Evolutionary conservation across 2,113 vertebrate genomes (phyloP).

Genomic region (Catharus minimus): DNA sequence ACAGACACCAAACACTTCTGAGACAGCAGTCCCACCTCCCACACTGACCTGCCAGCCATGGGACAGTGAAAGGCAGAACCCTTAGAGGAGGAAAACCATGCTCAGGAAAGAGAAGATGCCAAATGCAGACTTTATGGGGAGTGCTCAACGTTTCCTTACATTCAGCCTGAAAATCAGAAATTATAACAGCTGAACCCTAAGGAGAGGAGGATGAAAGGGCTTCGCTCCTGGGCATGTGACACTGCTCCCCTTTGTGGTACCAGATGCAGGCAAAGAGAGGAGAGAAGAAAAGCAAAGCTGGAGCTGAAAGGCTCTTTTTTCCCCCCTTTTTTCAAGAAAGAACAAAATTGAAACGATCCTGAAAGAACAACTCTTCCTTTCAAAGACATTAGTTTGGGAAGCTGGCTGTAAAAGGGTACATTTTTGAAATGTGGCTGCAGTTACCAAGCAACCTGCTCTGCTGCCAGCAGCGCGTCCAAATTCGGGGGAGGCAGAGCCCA

Average conservation of each 20-base stretch:
- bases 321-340: neutral
- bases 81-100: neutral
- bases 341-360: conserved; percentile 44
- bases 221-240: neutral
- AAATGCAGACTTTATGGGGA: neutral
- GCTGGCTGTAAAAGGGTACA: conserved; percentile 45
- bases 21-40: neutral
- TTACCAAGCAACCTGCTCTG: conserved; percentile 56
- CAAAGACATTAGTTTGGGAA: conserved; percentile 49
- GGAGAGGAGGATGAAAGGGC: neutral
- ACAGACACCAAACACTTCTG: accelerated
- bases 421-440: conserved; percentile 53
- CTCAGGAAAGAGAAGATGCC: neutral
- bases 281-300: conserved; percentile 32
- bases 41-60: neutral
- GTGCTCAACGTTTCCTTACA: neutral
- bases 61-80: accelerated
- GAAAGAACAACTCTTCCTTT: conserved; percentile 66
- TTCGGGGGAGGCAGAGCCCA: neutral
- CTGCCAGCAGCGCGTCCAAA: neutral
- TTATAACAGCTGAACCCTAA: neutral
- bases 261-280: conserved; percentile 13
- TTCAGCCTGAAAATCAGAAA: neutral
- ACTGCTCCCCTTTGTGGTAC: conserved; percentile 22
- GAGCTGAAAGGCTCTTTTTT: conserved; percentile 19